These are phyloP conservation scores for Gallinago undulata DNA, from an alignment of 2,113 vertebrate species.

Conservation along the genomic window DNA sequence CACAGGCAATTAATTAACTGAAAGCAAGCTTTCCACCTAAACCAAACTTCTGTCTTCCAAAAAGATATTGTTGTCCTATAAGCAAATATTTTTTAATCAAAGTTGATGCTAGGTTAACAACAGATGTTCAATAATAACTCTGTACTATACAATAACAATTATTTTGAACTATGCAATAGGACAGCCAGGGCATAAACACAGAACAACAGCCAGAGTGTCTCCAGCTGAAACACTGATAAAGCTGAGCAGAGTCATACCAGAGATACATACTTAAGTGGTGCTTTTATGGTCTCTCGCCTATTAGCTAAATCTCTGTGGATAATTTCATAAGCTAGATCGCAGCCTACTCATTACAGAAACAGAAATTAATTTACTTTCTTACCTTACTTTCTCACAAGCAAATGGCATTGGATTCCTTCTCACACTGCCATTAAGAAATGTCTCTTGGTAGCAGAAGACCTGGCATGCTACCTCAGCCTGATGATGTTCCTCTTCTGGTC, in stretches of 20 bases:
- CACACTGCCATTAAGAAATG: rapidly evolving
- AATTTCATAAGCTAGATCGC: not conserved
- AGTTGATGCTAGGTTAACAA: not conserved
- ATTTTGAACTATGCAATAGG: not conserved
- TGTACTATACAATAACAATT: not conserved
- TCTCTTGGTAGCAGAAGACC: not conserved
- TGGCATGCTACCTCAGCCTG: not conserved
- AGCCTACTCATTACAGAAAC: not conserved
- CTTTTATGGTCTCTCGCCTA: not conserved
- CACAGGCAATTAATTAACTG: not conserved
- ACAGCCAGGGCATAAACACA: rapidly evolving
- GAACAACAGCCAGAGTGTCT: not conserved
- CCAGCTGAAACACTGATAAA: too few species aligned
- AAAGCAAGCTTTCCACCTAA: not conserved
- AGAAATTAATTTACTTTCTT: not conserved
- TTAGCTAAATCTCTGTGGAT: not conserved
- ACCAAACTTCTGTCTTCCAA: not conserved
- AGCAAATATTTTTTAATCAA: not conserved
- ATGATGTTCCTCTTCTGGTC: not conserved
- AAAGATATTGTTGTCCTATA: not conserved
- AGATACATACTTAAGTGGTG: not conserved
- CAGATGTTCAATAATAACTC: not conserved
- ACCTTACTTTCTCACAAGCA: not conserved
- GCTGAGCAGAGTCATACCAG: not conserved
- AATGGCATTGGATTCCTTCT: not conserved